Evolutionary conservation across 2,888 invertebrate species (phyloP).

Genomic region (Lepas anatifera): DNA sequence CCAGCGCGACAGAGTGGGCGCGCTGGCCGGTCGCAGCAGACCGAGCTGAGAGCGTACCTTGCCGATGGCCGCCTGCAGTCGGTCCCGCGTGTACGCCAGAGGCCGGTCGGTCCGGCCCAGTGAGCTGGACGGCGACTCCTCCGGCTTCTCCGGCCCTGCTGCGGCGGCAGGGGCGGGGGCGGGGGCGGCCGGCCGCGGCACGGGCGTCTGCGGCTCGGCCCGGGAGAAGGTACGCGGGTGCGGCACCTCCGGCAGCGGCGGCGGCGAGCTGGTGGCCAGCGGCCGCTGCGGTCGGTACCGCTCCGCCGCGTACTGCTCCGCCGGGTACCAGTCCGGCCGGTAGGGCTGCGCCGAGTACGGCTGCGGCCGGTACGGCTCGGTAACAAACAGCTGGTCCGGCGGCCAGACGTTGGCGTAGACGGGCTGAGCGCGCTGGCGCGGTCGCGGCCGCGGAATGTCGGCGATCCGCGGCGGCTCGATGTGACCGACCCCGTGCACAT

Average conservation of each 20-base stretch:
- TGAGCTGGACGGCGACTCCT: neutral
- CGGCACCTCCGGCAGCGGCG: constrained; percentile 31
- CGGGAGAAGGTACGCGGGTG: constrained; percentile 37
- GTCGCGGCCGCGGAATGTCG: constrained; percentile 21
- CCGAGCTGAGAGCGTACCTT: constrained; percentile 25
- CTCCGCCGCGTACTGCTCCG: constrained; percentile 17
- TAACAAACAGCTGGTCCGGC: constrained; percentile 37
- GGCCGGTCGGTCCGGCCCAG: constrained; percentile 19
- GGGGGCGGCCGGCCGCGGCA: constrained; percentile 16
- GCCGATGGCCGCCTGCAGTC: constrained; percentile 29
- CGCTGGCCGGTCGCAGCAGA: constrained; percentile 22
- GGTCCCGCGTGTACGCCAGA: constrained; percentile 29
- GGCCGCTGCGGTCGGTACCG: constrained; percentile 24
- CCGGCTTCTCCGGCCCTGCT: neutral
- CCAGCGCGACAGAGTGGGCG: constrained; percentile 23
- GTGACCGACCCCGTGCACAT: constrained; percentile 21
- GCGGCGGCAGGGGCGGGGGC: constrained; percentile 15
- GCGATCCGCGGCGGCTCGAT: constrained; percentile 22
- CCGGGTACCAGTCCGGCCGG: neutral
- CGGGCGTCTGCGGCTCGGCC: constrained; percentile 10
- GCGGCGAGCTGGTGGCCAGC: constrained; percentile 44
- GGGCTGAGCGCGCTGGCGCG: neutral
- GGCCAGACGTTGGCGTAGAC: neutral
- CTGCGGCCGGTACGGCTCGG: constrained; percentile 39
- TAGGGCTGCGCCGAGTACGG: constrained; percentile 29